Evolutionary conservation across 2,888 invertebrate species (phyloP), one percentile per base, ranked within the genome.

Genomic region (Cheilosia urbana): DNA sequence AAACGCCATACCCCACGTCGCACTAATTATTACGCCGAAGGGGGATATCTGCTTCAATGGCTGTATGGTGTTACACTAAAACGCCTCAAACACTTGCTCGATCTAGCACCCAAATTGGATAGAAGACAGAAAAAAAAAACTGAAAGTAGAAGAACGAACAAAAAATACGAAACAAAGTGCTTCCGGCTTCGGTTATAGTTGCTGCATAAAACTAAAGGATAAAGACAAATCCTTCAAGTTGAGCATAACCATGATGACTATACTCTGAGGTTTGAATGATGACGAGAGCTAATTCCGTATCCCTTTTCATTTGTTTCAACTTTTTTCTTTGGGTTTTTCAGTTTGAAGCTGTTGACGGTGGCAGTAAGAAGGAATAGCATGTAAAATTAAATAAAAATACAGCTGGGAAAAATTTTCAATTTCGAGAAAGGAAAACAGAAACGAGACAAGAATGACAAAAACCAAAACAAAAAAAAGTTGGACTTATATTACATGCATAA

Each of bases 301-400:
- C 34, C 21, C 40, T 40, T 55, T 53, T 63, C 53, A 42, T 47
- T 37, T 60, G 27, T 42, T 53, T 30, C 40, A 57, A 65, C 42
- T 13, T 53, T 53, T 30, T 42, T 11, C 42, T 58, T 24, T 57
- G 5, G 42, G 24, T 47, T 65, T 11, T 51, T 13, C 2, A 13
- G 24, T 69, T 21, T 69, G 60, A 51, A 37, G 24, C 62, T 63
- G 11, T 42, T 57, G 57, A 34, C 34, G 55, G 47, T 7, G 19
- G 55, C 60, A 71, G 21, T 40, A 49, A 15, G 27, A 51, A 53
- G 21, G 34, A 68, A 77, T 19, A 37, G 21, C 17, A 76, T 42
- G 57, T 63, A 34, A 76, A 77, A 77, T 82, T 77, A 55, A 82
- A 65, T 82, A 60, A 68, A 45, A 27, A 76, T 40, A 71, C 53